These are phyloP conservation scores for Aphidius colemani DNA, from an alignment of 2,888 invertebrate species.

Conservation along the genomic window DNA sequence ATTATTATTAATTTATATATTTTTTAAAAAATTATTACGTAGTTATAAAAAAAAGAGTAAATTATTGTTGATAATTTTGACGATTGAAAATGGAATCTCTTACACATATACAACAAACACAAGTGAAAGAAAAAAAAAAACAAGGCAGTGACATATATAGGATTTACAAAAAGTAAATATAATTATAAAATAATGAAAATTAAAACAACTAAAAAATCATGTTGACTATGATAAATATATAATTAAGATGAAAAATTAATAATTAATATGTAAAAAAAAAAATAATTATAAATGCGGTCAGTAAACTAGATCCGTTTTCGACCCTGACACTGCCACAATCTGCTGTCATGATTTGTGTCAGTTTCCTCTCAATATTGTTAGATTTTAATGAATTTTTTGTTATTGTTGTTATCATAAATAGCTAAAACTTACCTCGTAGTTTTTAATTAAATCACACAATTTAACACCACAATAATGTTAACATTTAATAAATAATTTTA, in stretches of 20 bases:
- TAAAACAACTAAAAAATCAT: not conserved
- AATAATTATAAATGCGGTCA: slow-evolving; percentile 62
- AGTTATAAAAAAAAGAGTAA: too few species aligned
- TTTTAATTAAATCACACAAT: slow-evolving; percentile 2
- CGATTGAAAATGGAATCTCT: too few species aligned
- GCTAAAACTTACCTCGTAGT: slow-evolving; percentile 50
- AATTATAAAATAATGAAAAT: not conserved
- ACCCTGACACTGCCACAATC: slow-evolving; percentile 69
- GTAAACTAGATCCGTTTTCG: slow-evolving; percentile 65
- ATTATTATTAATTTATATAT: too few species aligned
- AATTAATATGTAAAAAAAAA: slow-evolving; percentile 4
- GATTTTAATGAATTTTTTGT: slow-evolving; percentile 27
- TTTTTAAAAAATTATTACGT: too few species aligned
- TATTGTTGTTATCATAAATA: slow-evolving; percentile 23
- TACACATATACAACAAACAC: too few species aligned
- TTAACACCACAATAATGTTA: not conserved
- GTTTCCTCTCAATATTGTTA: slow-evolving; percentile 48
- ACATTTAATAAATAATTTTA: slow-evolving; percentile 11
- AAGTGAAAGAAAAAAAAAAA: too few species aligned
- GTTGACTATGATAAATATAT: not conserved
- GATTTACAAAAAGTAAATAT: too few species aligned
- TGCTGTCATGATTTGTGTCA: slow-evolving; percentile 59
- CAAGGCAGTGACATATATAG: too few species aligned
- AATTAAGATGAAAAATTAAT: slow-evolving; percentile 16
- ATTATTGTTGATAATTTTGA: too few species aligned